Percentiles rank a stretch among this genome's conserved stretches.
These are phyloP conservation scores for Cavia porcellus DNA, from an alignment of 2,113 vertebrate species.

Conservation along the genomic window DNA sequence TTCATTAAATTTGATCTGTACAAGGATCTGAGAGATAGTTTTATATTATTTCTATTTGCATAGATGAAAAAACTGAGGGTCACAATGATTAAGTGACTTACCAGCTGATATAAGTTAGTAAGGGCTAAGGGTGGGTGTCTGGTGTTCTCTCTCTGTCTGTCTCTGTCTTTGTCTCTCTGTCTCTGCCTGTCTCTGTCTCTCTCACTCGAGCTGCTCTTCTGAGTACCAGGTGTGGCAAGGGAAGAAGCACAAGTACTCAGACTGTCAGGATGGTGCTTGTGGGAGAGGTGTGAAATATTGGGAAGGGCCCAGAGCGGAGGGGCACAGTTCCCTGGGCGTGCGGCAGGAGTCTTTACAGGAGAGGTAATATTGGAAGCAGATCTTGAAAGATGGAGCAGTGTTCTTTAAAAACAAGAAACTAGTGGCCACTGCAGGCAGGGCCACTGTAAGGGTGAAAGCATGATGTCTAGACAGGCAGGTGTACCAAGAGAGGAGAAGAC, in stretches of 20 bases:
- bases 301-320: neutral
- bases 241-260: no score
- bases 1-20: constrained; percentile 26
- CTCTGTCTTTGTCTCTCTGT: neutral
- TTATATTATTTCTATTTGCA: constrained; percentile 27
- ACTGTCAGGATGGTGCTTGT: rapidly evolving
- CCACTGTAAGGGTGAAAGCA: neutral
- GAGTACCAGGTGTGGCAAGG: neutral
- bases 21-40: neutral
- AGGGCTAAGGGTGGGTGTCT: neutral
- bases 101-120: neutral
- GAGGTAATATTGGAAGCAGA: neutral
- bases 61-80: neutral
- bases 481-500: neutral
- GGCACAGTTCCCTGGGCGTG: neutral
- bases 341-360: neutral
- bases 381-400: neutral
- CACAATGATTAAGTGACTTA: neutral
- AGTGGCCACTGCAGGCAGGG: neutral
- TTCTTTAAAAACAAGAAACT: neutral
- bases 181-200: neutral
- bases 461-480: neutral
- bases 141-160: neutral
- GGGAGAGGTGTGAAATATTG: neutral
- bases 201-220: neutral